Evolutionary conservation across 2,888 invertebrate species (phyloP).

Genomic region (Laothoe populi): DNA sequence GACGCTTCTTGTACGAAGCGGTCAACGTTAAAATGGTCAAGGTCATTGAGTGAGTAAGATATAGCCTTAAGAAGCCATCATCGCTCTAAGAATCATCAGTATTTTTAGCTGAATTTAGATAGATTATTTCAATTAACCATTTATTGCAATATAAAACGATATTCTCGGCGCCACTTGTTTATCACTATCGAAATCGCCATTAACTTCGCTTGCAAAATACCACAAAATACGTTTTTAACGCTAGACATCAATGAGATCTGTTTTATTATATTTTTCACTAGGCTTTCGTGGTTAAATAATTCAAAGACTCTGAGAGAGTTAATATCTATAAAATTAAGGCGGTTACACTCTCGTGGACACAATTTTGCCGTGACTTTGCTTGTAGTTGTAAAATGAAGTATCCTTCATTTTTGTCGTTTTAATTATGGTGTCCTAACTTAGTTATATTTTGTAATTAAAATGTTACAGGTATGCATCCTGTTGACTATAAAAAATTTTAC

Average conservation of each 20-base stretch:
- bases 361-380: neutral
- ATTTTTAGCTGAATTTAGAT: neutral
- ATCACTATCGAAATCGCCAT: constrained; percentile 34
- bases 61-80: neutral
- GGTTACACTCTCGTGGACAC: neutral
- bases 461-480: too few species aligned
- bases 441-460: too few species aligned
- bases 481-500: too few species aligned
- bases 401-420: too few species aligned
- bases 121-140: constrained; percentile 21
- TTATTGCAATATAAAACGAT: constrained; percentile 31
- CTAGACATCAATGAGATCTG: constrained; percentile 42
- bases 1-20: too few species aligned
- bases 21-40: too few species aligned
- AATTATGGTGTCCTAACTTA: too few species aligned
- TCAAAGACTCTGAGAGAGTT: constrained; percentile 31
- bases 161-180: constrained; percentile 41
- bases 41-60: too few species aligned
- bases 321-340: neutral
- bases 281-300: constrained; percentile 29
- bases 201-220: constrained; percentile 35
- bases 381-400: neutral
- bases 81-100: neutral
- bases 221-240: constrained; percentile 38
- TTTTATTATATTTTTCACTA: constrained; percentile 40